Conservation (phyloP, 2,113 vertebrate genomes). For the Ahaetulla prasina region DNA sequence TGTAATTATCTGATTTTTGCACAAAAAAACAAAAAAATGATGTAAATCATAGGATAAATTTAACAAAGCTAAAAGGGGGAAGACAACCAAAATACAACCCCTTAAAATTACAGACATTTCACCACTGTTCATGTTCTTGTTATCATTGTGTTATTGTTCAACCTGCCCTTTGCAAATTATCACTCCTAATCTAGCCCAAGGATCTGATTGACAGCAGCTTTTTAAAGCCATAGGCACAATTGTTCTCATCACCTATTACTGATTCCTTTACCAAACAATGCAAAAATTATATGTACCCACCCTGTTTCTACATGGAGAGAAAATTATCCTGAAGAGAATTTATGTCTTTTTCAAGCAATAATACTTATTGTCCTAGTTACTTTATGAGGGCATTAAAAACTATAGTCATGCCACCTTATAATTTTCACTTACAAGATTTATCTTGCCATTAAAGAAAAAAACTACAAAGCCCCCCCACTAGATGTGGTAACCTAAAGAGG, state of each 20-base stretch:
- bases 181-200: background rate
- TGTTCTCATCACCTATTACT: background rate
- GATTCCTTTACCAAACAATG: background rate
- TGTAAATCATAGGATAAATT: background rate
- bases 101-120: background rate
- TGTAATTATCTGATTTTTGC: background rate
- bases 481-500: conserved; percentile 43
- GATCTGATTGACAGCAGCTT: background rate
- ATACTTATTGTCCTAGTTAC: background rate
- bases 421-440: conserved; percentile 2
- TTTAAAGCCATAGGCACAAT: background rate
- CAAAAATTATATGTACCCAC: background rate
- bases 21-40: background rate
- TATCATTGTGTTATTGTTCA: background rate
- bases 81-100: background rate
- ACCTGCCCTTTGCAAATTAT: background rate
- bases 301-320: background rate
- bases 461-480: conserved; percentile 17
- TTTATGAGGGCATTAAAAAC: conserved; percentile 12
- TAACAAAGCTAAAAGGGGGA: background rate
- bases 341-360: background rate
- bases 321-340: background rate
- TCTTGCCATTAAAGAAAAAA: conserved; percentile 4
- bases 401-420: background rate
- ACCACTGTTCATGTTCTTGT: background rate